These are phyloP conservation scores for Aphrocallistes beatrix DNA, from an alignment of 37 sponge, comb jelly and placozoan genomes.

Conservation along the genomic window DNA sequence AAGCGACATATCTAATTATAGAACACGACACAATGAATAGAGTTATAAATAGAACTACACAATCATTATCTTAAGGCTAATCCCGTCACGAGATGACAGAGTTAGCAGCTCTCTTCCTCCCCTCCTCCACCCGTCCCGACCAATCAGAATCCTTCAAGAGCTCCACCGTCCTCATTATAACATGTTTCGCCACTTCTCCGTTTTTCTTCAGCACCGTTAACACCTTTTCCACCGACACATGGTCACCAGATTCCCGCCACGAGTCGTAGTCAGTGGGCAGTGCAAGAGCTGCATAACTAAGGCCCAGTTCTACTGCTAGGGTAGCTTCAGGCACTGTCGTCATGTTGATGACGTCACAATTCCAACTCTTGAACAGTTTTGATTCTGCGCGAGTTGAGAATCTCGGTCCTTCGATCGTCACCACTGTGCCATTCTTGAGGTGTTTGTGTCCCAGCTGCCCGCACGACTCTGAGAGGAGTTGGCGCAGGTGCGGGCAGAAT, in stretches of 20 bases:
- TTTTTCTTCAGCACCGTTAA: slow-evolving; percentile 50
- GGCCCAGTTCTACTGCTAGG: slow-evolving; percentile 77
- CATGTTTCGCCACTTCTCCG: slow-evolving; percentile 32
- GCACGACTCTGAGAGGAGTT: slow-evolving; percentile 38
- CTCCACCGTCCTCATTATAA: slow-evolving; percentile 28
- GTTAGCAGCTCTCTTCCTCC: background rate
- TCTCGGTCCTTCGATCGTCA: slow-evolving; percentile 92
- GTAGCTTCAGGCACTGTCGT: slow-evolving; percentile 90
- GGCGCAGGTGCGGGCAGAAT: slow-evolving; percentile 55
- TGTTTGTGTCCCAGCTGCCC: slow-evolving; percentile 27
- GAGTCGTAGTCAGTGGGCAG: slow-evolving; percentile 93
- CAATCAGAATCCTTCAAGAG: background rate
- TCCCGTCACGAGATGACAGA: too few relatives aligned
- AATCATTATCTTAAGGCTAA: too few relatives aligned
- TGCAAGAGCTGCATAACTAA: slow-evolving; percentile 80
- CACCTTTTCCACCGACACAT: slow-evolving; percentile 52
- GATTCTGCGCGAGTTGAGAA: slow-evolving; percentile 90
- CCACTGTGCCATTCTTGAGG: slow-evolving; percentile 49
- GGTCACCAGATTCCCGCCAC: slow-evolving; percentile 54
- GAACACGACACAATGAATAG: background rate
- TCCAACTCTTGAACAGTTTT: slow-evolving; percentile 60
- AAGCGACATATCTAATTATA: background rate
- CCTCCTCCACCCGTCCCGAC: background rate
- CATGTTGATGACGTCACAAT: slow-evolving; percentile 80
- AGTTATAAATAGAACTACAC: slow-evolving; percentile 6